These are phyloP conservation scores for Bambusicola thoracicus DNA, from an alignment of 2,113 vertebrate species.

Conservation along the genomic window DNA sequence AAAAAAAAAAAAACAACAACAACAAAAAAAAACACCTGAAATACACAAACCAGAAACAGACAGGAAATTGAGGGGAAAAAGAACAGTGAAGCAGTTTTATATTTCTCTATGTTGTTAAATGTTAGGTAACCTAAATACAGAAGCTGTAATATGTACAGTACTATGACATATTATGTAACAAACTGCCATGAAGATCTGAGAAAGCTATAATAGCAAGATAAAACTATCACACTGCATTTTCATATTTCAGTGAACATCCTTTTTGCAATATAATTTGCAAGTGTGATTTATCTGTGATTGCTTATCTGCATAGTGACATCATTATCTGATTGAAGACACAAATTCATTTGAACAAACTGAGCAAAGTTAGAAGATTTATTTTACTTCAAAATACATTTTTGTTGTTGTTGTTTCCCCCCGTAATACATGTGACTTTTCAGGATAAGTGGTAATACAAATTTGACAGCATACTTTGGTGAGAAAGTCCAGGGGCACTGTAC, in stretches of 20 bases:
- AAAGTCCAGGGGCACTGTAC: background rate
- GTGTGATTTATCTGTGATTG: background rate
- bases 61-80: background rate
- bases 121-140: background rate
- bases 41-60: background rate
- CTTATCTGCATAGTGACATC: accelerated
- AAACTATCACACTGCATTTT: background rate
- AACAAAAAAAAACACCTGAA: no score
- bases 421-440: background rate
- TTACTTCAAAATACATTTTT: background rate
- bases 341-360: background rate
- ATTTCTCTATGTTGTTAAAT: background rate
- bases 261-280: background rate
- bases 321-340: background rate
- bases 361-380: background rate
- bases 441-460: background rate
- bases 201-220: background rate
- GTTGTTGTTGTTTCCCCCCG: background rate
- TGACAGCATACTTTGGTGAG: background rate
- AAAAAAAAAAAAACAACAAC: background rate
- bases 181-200: background rate
- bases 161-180: background rate
- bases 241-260: background rate
- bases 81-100: background rate
- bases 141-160: background rate